phyloP scores from a whole-genome alignment of 2,888 invertebrate genomes.

The Drosophila putrida region DNA sequence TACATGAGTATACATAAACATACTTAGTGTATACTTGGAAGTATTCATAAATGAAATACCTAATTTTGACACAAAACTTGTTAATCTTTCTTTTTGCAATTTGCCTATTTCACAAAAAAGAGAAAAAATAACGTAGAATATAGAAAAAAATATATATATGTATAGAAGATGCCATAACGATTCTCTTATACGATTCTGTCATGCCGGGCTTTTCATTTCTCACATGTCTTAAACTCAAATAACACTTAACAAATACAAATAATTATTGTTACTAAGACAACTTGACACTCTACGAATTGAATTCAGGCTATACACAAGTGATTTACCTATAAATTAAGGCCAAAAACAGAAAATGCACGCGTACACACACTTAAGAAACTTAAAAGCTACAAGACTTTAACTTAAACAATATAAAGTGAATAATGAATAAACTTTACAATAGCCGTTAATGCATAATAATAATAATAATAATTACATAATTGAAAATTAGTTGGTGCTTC shows the following conservation, averaged over 20 bases:
- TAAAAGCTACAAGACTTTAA: conserved; percentile 49
- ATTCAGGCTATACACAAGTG: conserved; percentile 69
- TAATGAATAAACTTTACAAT: conserved; percentile 53
- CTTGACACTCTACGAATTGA: conserved; percentile 67
- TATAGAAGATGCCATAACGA: conserved; percentile 29
- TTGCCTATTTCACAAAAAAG: conserved; percentile 16
- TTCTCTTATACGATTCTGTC: conserved; percentile 36
- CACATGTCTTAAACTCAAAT: conserved; percentile 72
- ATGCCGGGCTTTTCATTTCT: conserved; percentile 7
- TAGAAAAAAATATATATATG: conserved; percentile 8
- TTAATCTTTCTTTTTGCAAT: conserved; percentile 8
- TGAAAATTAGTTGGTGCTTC: conserved; percentile 64
- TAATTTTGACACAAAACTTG: conserved; percentile 55
- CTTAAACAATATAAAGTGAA: conserved; percentile 29
- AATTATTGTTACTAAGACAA: conserved; percentile 42
- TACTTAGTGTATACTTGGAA: not conserved
- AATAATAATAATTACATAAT: conserved; percentile 42
- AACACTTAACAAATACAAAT: conserved; percentile 74
- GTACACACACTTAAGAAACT: conserved; percentile 45
- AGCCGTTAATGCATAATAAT: conserved; percentile 46
- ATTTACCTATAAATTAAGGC: conserved; percentile 44
- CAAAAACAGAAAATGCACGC: conserved; percentile 59
- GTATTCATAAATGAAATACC: conserved; percentile 30
- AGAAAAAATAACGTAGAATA: conserved; percentile 12
- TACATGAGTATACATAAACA: not conserved